phyloP scores from a whole-genome alignment of 2,888 invertebrate species.

The Drosophila pullipes region DNA sequence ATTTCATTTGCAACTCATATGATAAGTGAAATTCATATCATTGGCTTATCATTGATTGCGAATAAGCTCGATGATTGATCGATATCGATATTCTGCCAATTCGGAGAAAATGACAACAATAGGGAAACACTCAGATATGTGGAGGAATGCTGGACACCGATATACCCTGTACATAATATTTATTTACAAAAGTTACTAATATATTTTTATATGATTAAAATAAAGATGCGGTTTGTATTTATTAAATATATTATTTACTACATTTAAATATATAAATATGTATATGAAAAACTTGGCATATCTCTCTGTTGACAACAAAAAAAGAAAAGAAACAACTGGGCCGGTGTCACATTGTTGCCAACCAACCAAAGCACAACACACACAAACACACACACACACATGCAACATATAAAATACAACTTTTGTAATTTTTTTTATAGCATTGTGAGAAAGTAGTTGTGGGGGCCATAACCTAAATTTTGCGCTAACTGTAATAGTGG shows the following conservation, averaged over 20 bases:
- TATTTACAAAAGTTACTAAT: not conserved
- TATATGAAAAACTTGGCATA: not conserved
- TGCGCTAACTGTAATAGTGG: conserved; percentile 31
- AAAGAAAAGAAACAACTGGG: conserved; percentile 13
- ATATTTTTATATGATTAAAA: not conserved
- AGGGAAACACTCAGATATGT: not conserved
- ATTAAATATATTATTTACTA: not conserved
- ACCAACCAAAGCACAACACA: conserved; percentile 32
- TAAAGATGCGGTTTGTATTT: not conserved
- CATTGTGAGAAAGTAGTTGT: not conserved
- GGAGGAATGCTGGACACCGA: not conserved
- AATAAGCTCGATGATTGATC: conserved; percentile 7
- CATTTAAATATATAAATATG: not conserved
- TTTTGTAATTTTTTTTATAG: conserved; percentile 50
- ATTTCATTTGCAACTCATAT: not conserved
- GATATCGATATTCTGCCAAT: not conserved
- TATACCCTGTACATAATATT: not conserved
- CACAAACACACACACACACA: conserved; percentile 7
- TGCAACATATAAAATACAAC: conserved; percentile 37
- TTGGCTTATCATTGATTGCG: not conserved
- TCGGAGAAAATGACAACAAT: not conserved
- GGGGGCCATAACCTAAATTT: conserved; percentile 51
- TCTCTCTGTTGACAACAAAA: not conserved
- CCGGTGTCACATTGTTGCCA: conserved; percentile 48
- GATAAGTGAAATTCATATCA: not conserved